Conservation (phyloP, 1,140 invertebrate genomes). For the Trissolcus basalis region DNA sequence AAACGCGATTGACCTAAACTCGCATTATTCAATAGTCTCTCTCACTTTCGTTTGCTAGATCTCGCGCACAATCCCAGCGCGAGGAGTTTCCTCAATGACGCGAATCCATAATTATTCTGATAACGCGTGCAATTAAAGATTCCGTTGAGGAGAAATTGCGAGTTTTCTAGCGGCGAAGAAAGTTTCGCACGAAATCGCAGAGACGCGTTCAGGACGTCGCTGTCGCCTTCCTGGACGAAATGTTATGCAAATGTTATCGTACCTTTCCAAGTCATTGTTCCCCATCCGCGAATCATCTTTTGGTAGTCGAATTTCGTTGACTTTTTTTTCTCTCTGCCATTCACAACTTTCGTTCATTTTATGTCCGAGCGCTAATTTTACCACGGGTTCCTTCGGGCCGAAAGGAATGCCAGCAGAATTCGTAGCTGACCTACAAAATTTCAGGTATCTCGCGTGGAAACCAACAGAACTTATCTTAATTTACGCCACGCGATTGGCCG, state of each 20-base stretch:
- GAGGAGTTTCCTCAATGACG: conserved; percentile 25
- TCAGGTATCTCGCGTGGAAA: conserved; percentile 38
- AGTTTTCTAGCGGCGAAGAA: conserved; percentile 57
- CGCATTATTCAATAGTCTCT: conserved; percentile 52
- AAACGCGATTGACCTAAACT: conserved; percentile 49
- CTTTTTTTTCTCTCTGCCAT: conserved; percentile 52
- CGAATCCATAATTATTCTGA: conserved; percentile 54
- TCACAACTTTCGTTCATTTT: conserved; percentile 61
- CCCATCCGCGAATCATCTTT: conserved; percentile 27
- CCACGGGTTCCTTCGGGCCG: conserved; percentile 32
- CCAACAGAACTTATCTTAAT: conserved; percentile 36
- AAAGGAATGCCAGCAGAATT: conserved; percentile 57
- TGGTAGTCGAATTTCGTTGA: conserved; percentile 39
- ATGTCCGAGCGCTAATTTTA: conserved; percentile 52
- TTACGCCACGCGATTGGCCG: conserved; percentile 2
- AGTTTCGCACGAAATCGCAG: conserved; percentile 34
- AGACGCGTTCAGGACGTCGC: conserved; percentile 32
- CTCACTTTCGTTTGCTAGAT: conserved; percentile 55
- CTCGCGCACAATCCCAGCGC: conserved; percentile 36
- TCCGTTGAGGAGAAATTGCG: conserved; percentile 48
- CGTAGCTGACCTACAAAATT: conserved; percentile 56
- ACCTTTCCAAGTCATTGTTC: conserved; percentile 45
- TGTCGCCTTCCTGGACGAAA: conserved; percentile 46
- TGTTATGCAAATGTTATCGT: conserved; percentile 56
- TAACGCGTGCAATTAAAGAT: conserved; percentile 55